Evolutionary conservation across 64 coral and sea anemone genomes (phyloP), one percentile per base, ranked within the genome.

Genomic region (Cladopsammia gracilis): DNA sequence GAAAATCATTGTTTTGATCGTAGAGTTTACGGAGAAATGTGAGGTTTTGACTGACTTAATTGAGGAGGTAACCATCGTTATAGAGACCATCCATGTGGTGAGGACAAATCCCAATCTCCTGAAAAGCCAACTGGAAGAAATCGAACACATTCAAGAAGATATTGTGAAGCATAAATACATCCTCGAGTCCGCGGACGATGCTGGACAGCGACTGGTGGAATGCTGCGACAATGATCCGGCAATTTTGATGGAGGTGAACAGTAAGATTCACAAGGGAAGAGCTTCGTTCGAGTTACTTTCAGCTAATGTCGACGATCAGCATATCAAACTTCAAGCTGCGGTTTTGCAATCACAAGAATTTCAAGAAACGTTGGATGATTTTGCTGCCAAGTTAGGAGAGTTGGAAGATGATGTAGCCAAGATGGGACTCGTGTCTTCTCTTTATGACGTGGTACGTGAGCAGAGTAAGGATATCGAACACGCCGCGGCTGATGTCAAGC

Each of bases 81-180:
- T 99, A 20, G 88, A 99, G 48, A 89, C 87, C 61, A 60, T 96
- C 42, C 50, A 87, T 48, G 67, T 87, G 16, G 76, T 91, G 25
- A 96, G 91, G 51, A 58, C 79, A 18, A 83, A 94, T 62, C 98
- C 94, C 12, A 86, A 73, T 81, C 77, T 96, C 1, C 88, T 88
- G 0, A 99, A 91, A 67, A 83, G 73, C 43, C 95, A 99, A 54
- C 76, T 99, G 59, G 89, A 93, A 64, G 94, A 96, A 18, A 73
- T 99, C 45, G 98, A 99, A 50, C 56, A 78, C 62, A 83, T 99
- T n/a, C 94, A 96, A 45, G 98, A 96, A 57, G 90, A 96, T 64
- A 79, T 96, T 62, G 89, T 93, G 18, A 89, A 86, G 50, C 91
- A 98, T 22, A 94, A 90, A 75, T 92, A 81, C 59, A 89, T 81